Conservation (phyloP, 2,888 invertebrate species). For the Tinea pellionella region DNA sequence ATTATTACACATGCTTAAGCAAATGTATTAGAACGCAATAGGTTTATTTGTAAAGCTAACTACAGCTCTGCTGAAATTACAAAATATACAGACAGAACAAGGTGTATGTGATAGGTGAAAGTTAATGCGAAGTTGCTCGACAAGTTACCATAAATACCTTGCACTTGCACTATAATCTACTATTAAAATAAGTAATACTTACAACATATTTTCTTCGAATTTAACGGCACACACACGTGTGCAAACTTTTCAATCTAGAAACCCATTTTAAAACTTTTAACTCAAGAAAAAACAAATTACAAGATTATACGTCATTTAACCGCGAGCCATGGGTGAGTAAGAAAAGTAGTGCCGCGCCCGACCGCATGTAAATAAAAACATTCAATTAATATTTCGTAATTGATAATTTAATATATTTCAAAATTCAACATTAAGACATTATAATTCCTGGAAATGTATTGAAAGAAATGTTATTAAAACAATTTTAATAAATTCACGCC, state of each 20-base stretch:
- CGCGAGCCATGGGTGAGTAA: conserved; percentile 59
- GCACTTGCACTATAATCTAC: neutral
- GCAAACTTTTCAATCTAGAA: conserved; percentile 76
- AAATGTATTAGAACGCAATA: neutral
- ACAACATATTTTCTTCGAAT: conserved; percentile 74
- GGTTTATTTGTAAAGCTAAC: neutral
- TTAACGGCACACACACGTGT: conserved; percentile 80
- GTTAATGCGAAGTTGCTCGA: neutral
- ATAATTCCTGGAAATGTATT: too few relatives aligned
- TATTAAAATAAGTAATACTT: conserved; percentile 49
- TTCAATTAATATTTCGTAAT: neutral
- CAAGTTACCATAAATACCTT: neutral
- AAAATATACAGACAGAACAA: neutral
- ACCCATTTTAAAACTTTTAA: conserved; percentile 76
- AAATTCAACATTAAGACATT: too few relatives aligned
- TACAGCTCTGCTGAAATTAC: neutral
- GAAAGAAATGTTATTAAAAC: too few relatives aligned
- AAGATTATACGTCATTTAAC: conserved; percentile 53
- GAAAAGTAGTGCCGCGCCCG: conserved; percentile 21
- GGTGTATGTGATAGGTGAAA: neutral
- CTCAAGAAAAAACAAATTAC: conserved; percentile 60
- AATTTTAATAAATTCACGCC: too few relatives aligned
- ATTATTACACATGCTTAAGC: neutral
- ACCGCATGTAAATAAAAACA: neutral
- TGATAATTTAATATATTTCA: too few relatives aligned